A percentile compares a stretch with the other conserved stretches of the same genome.
phyloP scores from a whole-genome alignment of 2,888 invertebrate species.

The Eurytoma adleriae region DNA sequence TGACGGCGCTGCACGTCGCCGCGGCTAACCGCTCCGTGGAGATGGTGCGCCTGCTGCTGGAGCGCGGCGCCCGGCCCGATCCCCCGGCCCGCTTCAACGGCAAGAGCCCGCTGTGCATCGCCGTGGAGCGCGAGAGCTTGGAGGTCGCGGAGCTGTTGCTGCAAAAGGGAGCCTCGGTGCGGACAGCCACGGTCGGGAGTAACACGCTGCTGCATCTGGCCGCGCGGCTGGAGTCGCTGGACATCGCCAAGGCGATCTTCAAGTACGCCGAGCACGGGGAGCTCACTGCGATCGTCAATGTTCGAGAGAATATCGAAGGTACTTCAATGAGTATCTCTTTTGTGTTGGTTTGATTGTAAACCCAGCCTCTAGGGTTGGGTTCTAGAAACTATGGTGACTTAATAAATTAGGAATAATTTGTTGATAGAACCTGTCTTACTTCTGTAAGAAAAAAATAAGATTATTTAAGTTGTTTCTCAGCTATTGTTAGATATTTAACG shows the following conservation, averaged over 20 bases:
- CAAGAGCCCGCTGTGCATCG: slow-evolving; percentile 32
- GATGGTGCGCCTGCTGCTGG: slow-evolving; percentile 21
- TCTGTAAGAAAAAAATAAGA: too few relatives aligned
- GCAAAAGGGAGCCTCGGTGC: background rate
- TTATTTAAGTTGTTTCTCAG: too few relatives aligned
- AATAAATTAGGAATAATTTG: too few relatives aligned
- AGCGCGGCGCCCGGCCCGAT: background rate
- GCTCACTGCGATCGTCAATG: background rate
- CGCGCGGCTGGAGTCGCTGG: background rate
- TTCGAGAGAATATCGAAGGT: background rate
- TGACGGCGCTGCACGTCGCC: slow-evolving; percentile 25
- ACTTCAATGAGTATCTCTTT: background rate
- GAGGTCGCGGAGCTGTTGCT: slow-evolving; percentile 18
- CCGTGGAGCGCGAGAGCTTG: slow-evolving; percentile 8
- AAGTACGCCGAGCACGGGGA: background rate
- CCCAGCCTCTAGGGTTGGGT: too few relatives aligned
- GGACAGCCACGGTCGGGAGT: background rate
- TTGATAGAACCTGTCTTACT: too few relatives aligned
- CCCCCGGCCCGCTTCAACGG: slow-evolving; percentile 1
- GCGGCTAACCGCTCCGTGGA: background rate
- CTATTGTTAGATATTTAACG: too few relatives aligned
- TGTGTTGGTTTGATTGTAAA: background rate
- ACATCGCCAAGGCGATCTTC: background rate
- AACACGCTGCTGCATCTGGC: slow-evolving; percentile 10
- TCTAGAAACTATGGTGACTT: too few relatives aligned